Evolutionary conservation across 2,113 vertebrate species (phyloP), one percentile per base, ranked within the genome.

Genomic region (Murina feae): DNA sequence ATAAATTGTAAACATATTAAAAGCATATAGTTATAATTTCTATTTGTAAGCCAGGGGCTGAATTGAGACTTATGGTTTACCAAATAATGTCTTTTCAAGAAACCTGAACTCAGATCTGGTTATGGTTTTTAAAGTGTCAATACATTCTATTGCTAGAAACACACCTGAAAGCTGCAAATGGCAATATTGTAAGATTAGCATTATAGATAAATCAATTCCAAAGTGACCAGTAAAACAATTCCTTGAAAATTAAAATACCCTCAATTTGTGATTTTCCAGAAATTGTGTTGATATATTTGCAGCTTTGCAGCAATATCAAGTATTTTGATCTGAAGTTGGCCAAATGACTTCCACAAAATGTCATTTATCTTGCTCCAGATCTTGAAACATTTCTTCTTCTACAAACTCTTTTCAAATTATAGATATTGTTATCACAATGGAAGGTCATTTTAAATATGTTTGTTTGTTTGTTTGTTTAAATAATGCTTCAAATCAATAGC

Each of bases 381-480:
- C 68, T 93, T 91, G 65, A 90, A 96, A 95, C 44, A 95, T 86
- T 95, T 96, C 79, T 96, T 97, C 53, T n/a, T 96, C 79, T 93
- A 93, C 66, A 97, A 97, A 96, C 88, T 94, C 94, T 97, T 88
- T 97, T 96, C 92, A 97, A 95, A 96, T 98, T 97, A 97, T 86
- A 98, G 96, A 96, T 98, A 97, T 97, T 97, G 95, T 98, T 98
- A 98, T 98, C 97, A 97, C 97, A 97, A 96, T 69, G 13, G 96
- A 98, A 98, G 96, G 95, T 98, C 97, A 98, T 97, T 97, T 97
- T 92, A 98, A 98, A 98, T 97, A 95, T 97, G 86, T 98, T 98
- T 95, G 97, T 98, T 97, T 83, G 98, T 97, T 95, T 97, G 86
- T 98, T 98, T 95, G 97, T 98, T 96, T 97, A 98, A 98, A 98